Conservation (phyloP, 2,797 vertebrate species). For the Melanotaenia pygmaea region DNA sequence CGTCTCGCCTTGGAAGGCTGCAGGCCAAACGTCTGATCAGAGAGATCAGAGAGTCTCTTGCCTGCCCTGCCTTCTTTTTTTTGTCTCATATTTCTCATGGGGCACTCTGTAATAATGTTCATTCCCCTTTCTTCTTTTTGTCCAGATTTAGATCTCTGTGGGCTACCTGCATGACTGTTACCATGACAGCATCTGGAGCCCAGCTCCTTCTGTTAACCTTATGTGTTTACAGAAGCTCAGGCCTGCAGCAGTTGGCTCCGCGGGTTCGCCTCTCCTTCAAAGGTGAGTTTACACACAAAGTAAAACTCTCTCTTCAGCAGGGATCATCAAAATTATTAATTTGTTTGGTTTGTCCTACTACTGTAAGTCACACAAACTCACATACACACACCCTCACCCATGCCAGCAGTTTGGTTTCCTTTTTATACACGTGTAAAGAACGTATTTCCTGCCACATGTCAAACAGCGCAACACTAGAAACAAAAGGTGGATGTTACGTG, state of each 20-base stretch:
- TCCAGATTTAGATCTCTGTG: constrained; percentile 82
- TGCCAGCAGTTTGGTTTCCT: constrained; percentile 60
- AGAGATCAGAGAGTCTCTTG: constrained; percentile 65
- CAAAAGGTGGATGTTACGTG: constrained; percentile 86
- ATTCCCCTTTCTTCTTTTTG: constrained; percentile 71
- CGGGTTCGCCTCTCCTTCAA: constrained; percentile 85
- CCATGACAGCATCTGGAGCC: constrained; percentile 79
- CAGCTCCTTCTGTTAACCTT: constrained; percentile 79
- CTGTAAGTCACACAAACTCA: constrained; percentile 17
- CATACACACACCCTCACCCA: constrained; percentile 10
- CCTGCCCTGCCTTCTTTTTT: constrained; percentile 63
- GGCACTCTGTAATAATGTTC: constrained; percentile 75
- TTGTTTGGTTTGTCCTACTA: constrained; percentile 22
- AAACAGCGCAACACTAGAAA: constrained; percentile 73
- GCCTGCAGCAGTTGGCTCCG: constrained; percentile 80
- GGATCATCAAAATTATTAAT: constrained; percentile 35
- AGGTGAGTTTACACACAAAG: constrained; percentile 75
- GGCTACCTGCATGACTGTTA: constrained; percentile 80
- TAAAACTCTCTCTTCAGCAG: constrained; percentile 28
- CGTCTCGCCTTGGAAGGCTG: constrained; percentile 63
- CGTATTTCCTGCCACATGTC: constrained; percentile 77
- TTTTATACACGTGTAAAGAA: constrained; percentile 64
- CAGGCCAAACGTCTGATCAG: constrained; percentile 77
- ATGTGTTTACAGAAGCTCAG: constrained; percentile 77
- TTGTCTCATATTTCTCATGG: constrained; percentile 75